A percentile compares a stretch with the other conserved stretches of the same genome.
Conservation (phyloP, 2,797 vertebrate genomes). For the Crocodylus rhombifer region DNA sequence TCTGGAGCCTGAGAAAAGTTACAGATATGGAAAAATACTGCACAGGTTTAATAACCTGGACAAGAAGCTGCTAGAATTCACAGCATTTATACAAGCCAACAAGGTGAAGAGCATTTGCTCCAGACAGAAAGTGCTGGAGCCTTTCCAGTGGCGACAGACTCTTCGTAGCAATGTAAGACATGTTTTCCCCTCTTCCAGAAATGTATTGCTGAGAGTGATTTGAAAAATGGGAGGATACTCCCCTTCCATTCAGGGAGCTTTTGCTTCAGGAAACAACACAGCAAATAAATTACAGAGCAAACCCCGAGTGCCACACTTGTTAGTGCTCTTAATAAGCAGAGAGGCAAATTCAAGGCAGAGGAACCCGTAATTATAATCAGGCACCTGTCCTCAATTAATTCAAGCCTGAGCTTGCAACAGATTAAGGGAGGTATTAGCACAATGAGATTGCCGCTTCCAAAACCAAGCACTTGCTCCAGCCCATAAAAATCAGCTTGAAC, state of each 20-base stretch:
- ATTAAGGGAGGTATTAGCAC: not conserved
- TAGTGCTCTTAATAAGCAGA: not conserved
- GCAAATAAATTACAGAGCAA: not conserved
- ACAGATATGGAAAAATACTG: not conserved
- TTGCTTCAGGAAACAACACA: not conserved
- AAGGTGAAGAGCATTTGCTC: constrained; percentile 45
- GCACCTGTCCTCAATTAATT: not conserved
- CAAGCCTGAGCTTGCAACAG: not conserved
- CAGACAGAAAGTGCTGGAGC: not conserved
- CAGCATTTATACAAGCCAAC: constrained; percentile 46
- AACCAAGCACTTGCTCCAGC: not conserved
- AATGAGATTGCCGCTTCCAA: not conserved
- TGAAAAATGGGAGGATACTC: not conserved
- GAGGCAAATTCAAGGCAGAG: not conserved
- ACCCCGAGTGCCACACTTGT: not conserved
- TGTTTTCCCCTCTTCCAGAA: not conserved
- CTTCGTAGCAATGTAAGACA: not conserved
- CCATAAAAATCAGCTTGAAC: not conserved
- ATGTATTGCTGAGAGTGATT: fast-evolving
- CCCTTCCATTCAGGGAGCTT: not conserved
- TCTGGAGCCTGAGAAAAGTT: constrained; percentile 31
- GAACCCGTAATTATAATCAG: not conserved
- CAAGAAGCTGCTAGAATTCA: constrained; percentile 15
- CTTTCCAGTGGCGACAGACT: not conserved
- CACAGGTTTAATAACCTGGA: constrained; percentile 41